These are phyloP conservation scores for Noturus placidus DNA, from an alignment of 2,113 vertebrate species.

Conservation along the genomic window DNA sequence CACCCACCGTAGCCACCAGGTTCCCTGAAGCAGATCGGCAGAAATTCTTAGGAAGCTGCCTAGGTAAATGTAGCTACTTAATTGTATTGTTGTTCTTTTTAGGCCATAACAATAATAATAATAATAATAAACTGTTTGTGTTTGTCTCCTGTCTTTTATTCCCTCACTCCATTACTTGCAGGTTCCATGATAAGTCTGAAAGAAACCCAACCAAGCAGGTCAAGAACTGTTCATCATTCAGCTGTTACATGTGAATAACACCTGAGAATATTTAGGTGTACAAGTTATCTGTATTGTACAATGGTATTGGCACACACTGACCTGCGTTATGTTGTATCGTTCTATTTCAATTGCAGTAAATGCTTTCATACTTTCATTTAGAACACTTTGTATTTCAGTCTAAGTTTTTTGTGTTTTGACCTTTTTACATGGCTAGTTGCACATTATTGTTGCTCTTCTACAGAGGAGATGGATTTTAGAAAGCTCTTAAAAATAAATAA, in stretches of 20 bases:
- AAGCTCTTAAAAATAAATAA: neutral
- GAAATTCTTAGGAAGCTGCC: neutral
- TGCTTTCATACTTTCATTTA: neutral
- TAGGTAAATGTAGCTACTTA: neutral
- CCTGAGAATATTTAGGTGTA: neutral
- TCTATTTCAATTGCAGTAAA: neutral
- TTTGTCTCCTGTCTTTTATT: neutral
- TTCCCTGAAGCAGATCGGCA: conserved; percentile 26
- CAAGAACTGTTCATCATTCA: neutral
- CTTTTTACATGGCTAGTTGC: neutral
- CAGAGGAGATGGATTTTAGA: neutral
- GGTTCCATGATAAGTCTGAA: neutral
- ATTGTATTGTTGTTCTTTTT: neutral
- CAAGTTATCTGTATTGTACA: neutral
- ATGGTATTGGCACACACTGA: neutral
- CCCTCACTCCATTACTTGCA: neutral
- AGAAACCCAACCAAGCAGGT: neutral
- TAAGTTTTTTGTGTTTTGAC: neutral
- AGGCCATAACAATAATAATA: neutral
- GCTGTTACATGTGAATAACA: neutral
- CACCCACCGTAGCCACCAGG: conserved; percentile 52
- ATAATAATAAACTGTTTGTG: neutral
- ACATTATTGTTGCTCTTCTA: neutral
- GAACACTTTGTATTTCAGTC: neutral
- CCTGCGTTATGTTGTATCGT: neutral